Percentiles rank a stretch among this genome's conserved stretches.
phyloP scores from a whole-genome alignment of 2,888 invertebrate genomes.

The Agriotes lineatus region DNA sequence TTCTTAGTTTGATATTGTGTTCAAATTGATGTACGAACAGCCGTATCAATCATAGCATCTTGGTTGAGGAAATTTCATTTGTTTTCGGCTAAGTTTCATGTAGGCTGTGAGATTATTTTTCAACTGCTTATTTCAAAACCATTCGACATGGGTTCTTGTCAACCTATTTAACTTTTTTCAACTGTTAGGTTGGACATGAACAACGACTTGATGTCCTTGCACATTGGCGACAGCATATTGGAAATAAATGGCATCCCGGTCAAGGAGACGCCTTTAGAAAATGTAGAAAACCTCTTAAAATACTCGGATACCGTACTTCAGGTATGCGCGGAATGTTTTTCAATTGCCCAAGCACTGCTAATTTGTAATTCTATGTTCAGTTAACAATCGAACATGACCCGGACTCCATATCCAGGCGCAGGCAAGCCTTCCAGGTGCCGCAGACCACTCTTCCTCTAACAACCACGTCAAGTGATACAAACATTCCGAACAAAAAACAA shows the following conservation, averaged over 20 bases:
- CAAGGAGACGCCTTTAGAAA: conserved; percentile 82
- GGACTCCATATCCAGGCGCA: conserved; percentile 74
- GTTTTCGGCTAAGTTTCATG: too few relatives aligned
- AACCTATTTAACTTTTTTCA: too few relatives aligned
- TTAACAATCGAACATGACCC: conserved; percentile 93
- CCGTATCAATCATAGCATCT: too few relatives aligned
- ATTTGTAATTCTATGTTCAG: conserved; percentile 63
- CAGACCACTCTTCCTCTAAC: conserved; percentile 60
- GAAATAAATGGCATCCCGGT: conserved; percentile 94
- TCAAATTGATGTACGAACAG: too few relatives aligned
- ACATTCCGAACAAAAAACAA: conserved; percentile 61
- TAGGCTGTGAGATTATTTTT: too few relatives aligned
- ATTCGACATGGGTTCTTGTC: too few relatives aligned
- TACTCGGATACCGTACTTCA: conserved; percentile 82
- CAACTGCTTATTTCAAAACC: too few relatives aligned
- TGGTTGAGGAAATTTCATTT: too few relatives aligned
- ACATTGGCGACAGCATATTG: conserved; percentile 92
- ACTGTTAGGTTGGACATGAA: conserved; percentile 80
- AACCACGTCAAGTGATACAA: conserved; percentile 65
- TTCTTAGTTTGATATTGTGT: too few relatives aligned
- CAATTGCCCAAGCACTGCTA: too few relatives aligned
- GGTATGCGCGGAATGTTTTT: conserved; percentile 65
- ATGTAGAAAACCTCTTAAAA: conserved; percentile 80
- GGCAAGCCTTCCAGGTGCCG: conserved; percentile 48
- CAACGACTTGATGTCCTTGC: conserved; percentile 85